A percentile compares a stretch with the other conserved stretches of the same genome.
Evolutionary conservation across 2,113 vertebrate species (phyloP).

Genomic region (Ciconia boyciana): DNA sequence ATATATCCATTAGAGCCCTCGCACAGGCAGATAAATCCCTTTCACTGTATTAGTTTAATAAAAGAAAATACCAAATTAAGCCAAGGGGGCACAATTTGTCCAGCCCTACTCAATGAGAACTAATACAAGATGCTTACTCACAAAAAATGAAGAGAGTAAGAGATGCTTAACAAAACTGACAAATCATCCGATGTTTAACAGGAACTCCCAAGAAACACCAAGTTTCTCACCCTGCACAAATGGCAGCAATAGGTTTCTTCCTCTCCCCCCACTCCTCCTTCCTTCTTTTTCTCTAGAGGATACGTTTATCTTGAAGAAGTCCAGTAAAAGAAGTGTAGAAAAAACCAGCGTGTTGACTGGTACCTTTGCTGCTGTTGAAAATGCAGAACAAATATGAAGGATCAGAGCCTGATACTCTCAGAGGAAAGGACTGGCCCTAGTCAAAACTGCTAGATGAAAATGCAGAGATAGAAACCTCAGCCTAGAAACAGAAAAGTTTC

Average conservation of each 20-base stretch:
- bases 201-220: background rate
- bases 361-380: conserved; percentile 8
- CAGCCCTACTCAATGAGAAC: background rate
- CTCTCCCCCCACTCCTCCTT: background rate
- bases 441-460: background rate
- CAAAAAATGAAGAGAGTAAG: background rate
- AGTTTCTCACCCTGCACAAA: background rate
- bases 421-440: background rate
- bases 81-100: background rate
- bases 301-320: conserved; percentile 7
- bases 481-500: background rate
- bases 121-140: background rate
- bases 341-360: background rate
- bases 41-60: background rate
- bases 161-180: background rate
- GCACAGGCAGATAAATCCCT: background rate
- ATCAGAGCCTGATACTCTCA: background rate
- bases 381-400: background rate
- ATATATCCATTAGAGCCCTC: background rate
- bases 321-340: background rate
- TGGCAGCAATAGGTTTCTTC: background rate
- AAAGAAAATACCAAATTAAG: background rate
- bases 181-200: background rate
- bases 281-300: background rate
- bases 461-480: background rate